phyloP scores from a whole-genome alignment of 2,888 invertebrate genomes.

The Archips crataeganus region DNA sequence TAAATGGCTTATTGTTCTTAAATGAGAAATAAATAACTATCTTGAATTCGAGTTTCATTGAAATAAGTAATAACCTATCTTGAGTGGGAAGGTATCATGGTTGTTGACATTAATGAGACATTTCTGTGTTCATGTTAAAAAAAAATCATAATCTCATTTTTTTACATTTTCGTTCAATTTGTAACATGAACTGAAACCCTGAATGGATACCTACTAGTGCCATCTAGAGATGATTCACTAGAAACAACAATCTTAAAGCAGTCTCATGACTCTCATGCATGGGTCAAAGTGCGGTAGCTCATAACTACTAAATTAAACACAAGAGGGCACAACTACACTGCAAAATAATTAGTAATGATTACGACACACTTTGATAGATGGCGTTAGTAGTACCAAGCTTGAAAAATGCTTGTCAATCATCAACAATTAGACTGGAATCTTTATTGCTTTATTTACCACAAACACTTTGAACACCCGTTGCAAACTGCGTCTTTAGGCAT shows the following conservation, averaged over 20 bases:
- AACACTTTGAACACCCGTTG: too few relatives aligned
- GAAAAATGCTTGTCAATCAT: too few relatives aligned
- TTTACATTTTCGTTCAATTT: too few relatives aligned
- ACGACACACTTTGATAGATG: not conserved
- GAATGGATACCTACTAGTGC: not conserved
- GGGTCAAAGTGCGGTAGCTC: not conserved
- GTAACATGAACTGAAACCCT: too few relatives aligned
- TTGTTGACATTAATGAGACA: too few relatives aligned
- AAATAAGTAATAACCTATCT: not conserved
- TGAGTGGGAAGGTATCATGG: not conserved
- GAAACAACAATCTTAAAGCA: not conserved
- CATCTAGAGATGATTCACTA: not conserved
- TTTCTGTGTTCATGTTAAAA: too few relatives aligned
- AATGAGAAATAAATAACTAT: slow-evolving; percentile 80
- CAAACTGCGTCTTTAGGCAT: too few relatives aligned
- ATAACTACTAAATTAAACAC: not conserved
- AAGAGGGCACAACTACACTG: not conserved
- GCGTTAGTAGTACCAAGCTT: not conserved
- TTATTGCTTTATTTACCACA: too few relatives aligned
- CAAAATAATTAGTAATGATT: not conserved
- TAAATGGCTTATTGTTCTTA: slow-evolving; percentile 81
- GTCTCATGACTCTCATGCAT: too few relatives aligned
- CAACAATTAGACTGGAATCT: too few relatives aligned
- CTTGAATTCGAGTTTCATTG: slow-evolving; percentile 75
- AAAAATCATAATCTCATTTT: too few relatives aligned